phyloP scores from a whole-genome alignment of 2,888 invertebrate genomes.

The Yponomeuta malinellus region DNA sequence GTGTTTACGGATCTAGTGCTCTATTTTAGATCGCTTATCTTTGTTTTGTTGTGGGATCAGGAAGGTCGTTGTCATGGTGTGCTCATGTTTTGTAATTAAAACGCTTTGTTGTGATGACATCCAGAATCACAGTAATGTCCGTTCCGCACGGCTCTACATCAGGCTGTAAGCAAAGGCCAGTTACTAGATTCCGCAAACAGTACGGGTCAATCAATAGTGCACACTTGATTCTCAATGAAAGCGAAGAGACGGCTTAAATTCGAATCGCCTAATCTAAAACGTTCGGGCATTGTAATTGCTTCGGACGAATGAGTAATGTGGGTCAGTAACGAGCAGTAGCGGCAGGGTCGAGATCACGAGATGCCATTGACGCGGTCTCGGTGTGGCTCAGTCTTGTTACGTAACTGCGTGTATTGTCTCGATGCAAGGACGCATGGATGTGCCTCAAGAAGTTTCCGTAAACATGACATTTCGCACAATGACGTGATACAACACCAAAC shows the following conservation, averaged over 20 bases:
- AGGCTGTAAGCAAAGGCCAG: neutral
- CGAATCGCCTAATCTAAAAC: constrained; percentile 11
- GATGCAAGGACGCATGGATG: constrained; percentile 29
- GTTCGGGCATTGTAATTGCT: constrained; percentile 49
- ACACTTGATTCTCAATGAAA: constrained; percentile 14
- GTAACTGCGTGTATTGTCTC: constrained; percentile 59
- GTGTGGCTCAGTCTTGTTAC: constrained; percentile 44
- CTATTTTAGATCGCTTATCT: constrained; percentile 45
- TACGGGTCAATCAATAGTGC: neutral
- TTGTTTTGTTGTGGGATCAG: constrained; percentile 31
- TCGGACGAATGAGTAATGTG: constrained; percentile 60
- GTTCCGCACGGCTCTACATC: neutral
- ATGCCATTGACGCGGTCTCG: constrained; percentile 61
- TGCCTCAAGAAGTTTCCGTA: constrained; percentile 18
- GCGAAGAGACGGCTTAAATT: constrained; percentile 12
- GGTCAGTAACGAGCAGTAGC: constrained; percentile 68
- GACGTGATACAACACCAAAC: neutral
- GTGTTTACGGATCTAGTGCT: constrained; percentile 50
- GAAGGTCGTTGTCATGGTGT: constrained; percentile 34
- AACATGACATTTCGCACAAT: constrained; percentile 14
- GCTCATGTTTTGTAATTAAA: neutral
- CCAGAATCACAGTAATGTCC: neutral
- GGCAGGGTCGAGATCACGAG: constrained; percentile 57
- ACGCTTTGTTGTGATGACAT: neutral
- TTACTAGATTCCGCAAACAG: neutral